Evolutionary conservation across 2,888 invertebrate genomes (phyloP).

Genomic region (Thecophora atra): DNA sequence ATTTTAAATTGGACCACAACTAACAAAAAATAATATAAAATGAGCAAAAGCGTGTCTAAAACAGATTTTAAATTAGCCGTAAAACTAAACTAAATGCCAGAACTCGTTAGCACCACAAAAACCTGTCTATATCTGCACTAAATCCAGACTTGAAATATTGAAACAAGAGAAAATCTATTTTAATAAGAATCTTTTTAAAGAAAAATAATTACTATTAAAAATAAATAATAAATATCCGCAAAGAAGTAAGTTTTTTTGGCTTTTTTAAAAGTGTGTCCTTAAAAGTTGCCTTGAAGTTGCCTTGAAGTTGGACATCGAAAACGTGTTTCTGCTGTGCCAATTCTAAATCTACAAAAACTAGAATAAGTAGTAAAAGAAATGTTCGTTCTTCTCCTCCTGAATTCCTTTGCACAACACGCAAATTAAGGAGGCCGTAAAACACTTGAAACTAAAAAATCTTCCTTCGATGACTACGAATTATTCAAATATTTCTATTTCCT

Average conservation of each 20-base stretch:
- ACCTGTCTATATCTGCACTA: neutral
- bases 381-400: neutral
- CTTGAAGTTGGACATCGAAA: neutral
- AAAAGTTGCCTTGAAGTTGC: constrained; percentile 6
- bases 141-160: neutral
- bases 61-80: too few species aligned
- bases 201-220: too few species aligned
- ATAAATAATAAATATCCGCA: too few species aligned
- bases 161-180: neutral
- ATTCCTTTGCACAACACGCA: neutral
- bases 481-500: neutral
- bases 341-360: neutral
- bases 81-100: neutral
- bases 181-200: constrained; percentile 14
- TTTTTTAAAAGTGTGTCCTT: too few species aligned
- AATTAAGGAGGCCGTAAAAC: neutral
- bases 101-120: neutral
- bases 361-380: too few species aligned
- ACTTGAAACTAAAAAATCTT: too few species aligned
- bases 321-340: constrained; percentile 24
- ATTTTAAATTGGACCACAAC: too few species aligned
- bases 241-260: too few species aligned
- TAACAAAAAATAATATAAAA: too few species aligned
- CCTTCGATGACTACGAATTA: neutral
- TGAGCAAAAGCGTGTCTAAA: too few species aligned